phyloP scores from a whole-genome alignment of 2,113 vertebrate species.

The Daboia siamensis region DNA sequence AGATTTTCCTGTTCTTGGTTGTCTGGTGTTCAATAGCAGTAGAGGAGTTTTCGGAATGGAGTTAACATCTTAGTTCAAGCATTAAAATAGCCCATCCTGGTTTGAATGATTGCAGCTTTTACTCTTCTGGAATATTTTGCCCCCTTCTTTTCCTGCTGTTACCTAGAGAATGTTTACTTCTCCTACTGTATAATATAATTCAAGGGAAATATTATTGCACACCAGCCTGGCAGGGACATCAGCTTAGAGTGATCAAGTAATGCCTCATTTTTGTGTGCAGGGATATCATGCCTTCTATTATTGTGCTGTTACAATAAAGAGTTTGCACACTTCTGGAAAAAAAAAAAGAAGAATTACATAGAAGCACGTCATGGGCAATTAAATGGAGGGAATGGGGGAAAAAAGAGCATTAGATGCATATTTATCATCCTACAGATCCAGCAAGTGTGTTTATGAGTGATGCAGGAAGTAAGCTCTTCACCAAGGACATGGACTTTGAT shows the following conservation, averaged over 20 bases:
- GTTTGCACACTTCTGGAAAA: background rate
- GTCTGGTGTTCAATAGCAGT: background rate
- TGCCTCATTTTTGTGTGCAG: background rate
- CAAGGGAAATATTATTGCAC: background rate
- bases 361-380: background rate
- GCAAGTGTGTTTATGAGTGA: constrained; percentile 9
- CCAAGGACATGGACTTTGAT: background rate
- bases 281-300: constrained; percentile 10
- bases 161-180: background rate
- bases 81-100: background rate
- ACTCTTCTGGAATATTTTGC: background rate
- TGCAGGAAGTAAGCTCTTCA: constrained; percentile 21
- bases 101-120: background rate
- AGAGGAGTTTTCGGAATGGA: background rate
- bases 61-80: background rate
- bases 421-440: constrained; percentile 28
- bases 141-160: background rate
- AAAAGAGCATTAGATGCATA: constrained; percentile 22
- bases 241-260: background rate
- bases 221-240: background rate
- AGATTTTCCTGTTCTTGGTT: background rate
- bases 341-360: background rate
- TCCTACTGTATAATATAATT: background rate
- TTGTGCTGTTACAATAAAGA: constrained; percentile 10
- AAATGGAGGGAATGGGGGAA: constrained; percentile 3